Percentiles rank a stretch among this genome's conserved stretches.
These are phyloP conservation scores for Champsocephalus esox DNA, from an alignment of 2,797 vertebrate genomes.

Conservation along the genomic window DNA sequence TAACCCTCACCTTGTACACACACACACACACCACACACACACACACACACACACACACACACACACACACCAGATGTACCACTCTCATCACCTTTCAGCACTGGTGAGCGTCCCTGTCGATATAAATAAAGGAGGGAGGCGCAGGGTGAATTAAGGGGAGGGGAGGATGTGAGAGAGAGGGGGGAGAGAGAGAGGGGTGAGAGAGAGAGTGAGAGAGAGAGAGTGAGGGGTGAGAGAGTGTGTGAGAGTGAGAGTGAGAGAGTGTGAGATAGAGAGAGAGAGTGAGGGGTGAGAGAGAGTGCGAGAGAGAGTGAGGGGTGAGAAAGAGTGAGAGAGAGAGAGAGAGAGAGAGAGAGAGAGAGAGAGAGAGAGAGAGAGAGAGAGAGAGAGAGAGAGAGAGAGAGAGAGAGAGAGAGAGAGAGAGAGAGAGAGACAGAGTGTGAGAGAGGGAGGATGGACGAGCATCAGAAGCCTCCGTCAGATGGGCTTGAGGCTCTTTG, in stretches of 20 bases:
- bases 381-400: too few species aligned
- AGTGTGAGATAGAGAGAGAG: too few species aligned
- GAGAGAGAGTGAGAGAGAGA: background rate
- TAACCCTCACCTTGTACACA: conserved; percentile 70
- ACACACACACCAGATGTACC: conserved; percentile 61
- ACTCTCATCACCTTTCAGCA: conserved; percentile 71
- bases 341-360: background rate
- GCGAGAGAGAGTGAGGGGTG: too few species aligned
- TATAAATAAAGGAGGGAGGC: conserved; percentile 43
- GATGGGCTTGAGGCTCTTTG: conserved; percentile 47
- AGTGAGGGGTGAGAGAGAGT: too few species aligned
- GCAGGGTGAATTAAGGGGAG: conserved; percentile 30
- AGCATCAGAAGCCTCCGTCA: conserved; percentile 50
- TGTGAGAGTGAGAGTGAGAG: too few species aligned
- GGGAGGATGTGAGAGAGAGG: background rate
- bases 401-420: background rate
- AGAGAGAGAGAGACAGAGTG: background rate
- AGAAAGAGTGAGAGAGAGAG: too few species aligned
- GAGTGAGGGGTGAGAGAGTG: too few species aligned
- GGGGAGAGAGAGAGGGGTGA: conserved; percentile 1
- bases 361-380: background rate
- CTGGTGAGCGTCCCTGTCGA: conserved; percentile 56
- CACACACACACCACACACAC: background rate
- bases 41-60: conserved; percentile 52
- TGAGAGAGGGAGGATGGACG: conserved; percentile 10